Base-by-base conservation (phyloP, 2,113 vertebrate species). In the Caretta caretta region DNA sequence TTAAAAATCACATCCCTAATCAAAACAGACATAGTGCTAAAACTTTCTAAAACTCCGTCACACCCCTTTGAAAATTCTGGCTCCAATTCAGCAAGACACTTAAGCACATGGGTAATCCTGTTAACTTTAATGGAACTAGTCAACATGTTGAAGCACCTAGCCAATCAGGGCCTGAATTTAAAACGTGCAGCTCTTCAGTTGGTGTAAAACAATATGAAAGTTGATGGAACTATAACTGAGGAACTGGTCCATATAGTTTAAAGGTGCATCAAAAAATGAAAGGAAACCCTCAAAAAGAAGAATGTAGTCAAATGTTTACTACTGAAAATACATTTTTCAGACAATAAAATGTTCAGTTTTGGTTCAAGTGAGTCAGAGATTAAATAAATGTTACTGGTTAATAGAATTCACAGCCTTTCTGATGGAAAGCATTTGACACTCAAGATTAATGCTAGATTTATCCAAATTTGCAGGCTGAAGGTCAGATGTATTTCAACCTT, bases 331-430 rank as follows among this genome's bases (percentile, higher is more conserved):
- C 9, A 38, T 8, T 80, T 81, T 93, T 78, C 5, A 46, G 38
- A 78, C 16, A 80, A 46, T 0, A 0, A 2, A 57, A 27, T 80
- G 82, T 75, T 80, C 89, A 25, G 0, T 12, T 35, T 72, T 27
- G 54, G 10, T 53, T 90, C 75, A 72, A 48, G 38, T 9, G 24
- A 53, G 48, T 42, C 79, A 65, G 9, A 24, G 5, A 51, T 24
- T 84, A 80, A 50, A 82, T 5, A 80, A 85, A 49, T 57, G 48
- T 11, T 14, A 80, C 31, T 48, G 10, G 2, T 14, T 84, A 72
- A 54, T 3, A 62, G 88, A 93, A 57, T 5, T 92, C 88, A 72
- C 0, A 0, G 3, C 8, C 27, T 50, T 90, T 94, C 25, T 90
- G 25, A 79, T 83, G 25, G 0, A 0, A 11, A 14, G 6, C 51